Percentiles rank a stretch among this genome's conserved stretches.
These are phyloP conservation scores for Copsychus sechellarum DNA, from an alignment of 2,113 vertebrate species.

Conservation along the genomic window DNA sequence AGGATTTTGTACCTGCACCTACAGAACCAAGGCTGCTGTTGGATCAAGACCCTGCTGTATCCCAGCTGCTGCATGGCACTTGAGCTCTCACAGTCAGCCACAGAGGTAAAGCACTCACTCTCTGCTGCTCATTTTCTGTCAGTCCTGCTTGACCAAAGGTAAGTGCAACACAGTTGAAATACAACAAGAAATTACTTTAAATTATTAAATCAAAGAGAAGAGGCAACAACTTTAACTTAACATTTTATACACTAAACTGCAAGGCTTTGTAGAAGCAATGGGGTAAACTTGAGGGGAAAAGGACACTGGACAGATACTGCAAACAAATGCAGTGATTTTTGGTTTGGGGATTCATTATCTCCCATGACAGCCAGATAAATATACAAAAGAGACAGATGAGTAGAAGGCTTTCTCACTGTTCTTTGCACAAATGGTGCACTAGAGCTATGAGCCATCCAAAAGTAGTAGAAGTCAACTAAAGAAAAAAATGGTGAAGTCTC, in stretches of 20 bases:
- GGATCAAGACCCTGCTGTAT: background rate
- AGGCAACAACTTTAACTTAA: background rate
- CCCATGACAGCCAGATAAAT: background rate
- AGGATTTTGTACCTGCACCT: accelerated
- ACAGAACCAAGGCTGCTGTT: background rate
- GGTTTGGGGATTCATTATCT: background rate
- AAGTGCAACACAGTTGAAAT: background rate
- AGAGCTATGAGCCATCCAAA: background rate
- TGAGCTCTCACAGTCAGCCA: background rate
- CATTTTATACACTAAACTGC: background rate
- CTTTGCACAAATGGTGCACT: background rate
- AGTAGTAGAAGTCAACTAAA: background rate
- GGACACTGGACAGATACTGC: background rate
- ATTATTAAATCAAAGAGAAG: background rate
- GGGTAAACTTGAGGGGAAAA: background rate
- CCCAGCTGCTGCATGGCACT: background rate
- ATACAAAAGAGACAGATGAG: background rate
- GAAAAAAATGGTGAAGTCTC: background rate
- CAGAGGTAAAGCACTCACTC: background rate
- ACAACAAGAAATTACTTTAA: background rate
- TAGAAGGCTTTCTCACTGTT: background rate
- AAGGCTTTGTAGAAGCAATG: background rate
- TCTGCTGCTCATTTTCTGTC: background rate
- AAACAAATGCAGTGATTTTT: background rate
- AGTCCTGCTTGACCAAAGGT: background rate